A percentile compares a stretch with the other conserved stretches of the same genome.
These are phyloP conservation scores for Spinus pinus DNA, from an alignment of 2,797 vertebrate genomes.

Conservation along the genomic window DNA sequence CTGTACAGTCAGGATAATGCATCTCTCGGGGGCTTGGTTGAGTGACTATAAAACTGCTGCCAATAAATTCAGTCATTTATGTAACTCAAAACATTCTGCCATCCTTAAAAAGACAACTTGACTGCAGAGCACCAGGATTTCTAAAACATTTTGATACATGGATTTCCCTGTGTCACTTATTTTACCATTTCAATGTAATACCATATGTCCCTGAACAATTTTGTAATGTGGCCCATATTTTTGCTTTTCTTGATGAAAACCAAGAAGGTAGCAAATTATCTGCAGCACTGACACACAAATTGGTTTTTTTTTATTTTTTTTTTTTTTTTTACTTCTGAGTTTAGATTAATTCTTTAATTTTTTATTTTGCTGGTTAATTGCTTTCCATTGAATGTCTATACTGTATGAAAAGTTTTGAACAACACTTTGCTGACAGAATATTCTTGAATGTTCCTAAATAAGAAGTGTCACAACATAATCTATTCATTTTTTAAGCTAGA, in stretches of 20 bases:
- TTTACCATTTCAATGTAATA: background rate
- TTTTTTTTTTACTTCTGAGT: background rate
- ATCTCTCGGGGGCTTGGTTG: background rate
- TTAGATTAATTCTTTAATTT: background rate
- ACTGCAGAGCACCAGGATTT: background rate
- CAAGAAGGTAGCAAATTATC: conserved; percentile 5
- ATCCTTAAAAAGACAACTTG: background rate
- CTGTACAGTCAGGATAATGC: background rate
- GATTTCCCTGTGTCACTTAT: background rate
- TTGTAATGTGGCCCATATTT: background rate
- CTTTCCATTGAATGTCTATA: background rate
- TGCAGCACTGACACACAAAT: background rate
- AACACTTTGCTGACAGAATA: background rate
- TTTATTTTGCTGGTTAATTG: background rate
- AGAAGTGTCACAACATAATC: background rate
- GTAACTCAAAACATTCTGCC: conserved; percentile 8
- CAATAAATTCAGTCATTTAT: background rate
- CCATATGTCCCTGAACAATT: background rate
- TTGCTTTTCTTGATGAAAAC: conserved; percentile 14
- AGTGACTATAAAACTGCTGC: background rate
- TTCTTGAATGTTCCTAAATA: background rate
- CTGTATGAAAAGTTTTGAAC: background rate
- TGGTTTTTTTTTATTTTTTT: background rate
- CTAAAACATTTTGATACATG: background rate
- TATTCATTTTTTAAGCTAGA: background rate